Evolutionary conservation across 2,797 vertebrate genomes (phyloP).

Genomic region (Tokudaia muenninki): DNA sequence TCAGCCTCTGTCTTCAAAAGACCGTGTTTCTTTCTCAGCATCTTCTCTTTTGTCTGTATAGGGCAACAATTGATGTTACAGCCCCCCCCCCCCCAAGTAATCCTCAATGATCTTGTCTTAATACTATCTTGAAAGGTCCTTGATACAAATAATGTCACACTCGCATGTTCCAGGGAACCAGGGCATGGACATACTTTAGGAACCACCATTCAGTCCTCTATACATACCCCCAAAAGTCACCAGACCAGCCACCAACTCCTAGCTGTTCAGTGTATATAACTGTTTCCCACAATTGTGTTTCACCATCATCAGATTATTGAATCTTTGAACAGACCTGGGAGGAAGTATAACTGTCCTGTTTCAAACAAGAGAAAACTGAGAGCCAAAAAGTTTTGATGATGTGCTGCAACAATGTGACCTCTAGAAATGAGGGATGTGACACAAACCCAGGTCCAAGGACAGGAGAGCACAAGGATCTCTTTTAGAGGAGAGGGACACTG

Average conservation of each 20-base stretch:
- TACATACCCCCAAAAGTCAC: neutral
- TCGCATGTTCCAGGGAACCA: neutral
- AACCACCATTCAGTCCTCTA: neutral
- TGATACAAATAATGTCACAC: neutral
- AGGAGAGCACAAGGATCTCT: neutral
- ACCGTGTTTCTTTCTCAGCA: neutral
- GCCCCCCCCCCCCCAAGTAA: neutral
- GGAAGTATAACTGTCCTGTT: neutral
- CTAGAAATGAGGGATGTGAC: neutral
- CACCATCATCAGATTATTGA: neutral
- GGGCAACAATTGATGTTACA: neutral
- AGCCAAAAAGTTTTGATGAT: neutral
- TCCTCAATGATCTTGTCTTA: neutral
- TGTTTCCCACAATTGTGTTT: neutral
- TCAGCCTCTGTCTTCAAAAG: neutral
- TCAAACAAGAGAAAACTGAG: neutral
- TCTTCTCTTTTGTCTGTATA: neutral
- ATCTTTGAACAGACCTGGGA: neutral
- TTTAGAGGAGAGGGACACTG: neutral
- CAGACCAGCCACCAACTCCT: neutral
- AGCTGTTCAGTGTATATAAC: neutral
- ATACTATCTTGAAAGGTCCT: neutral
- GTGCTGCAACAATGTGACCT: neutral
- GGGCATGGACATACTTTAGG: neutral
- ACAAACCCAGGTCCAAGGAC: neutral